These are phyloP conservation scores for Rynchops niger DNA, from an alignment of 2,113 vertebrate species.

Conservation along the genomic window DNA sequence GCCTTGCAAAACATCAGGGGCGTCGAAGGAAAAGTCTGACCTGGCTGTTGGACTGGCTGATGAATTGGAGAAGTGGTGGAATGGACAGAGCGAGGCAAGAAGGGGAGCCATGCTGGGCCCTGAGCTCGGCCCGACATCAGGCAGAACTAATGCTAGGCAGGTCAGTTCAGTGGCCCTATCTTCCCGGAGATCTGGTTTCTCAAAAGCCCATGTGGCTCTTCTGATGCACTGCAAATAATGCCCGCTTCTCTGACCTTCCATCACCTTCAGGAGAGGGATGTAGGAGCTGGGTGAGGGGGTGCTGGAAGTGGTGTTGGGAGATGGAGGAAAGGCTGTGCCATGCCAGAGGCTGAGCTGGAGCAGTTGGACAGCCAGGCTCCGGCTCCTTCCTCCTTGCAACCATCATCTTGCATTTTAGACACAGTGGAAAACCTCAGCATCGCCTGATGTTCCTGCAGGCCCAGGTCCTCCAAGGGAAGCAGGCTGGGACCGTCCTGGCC, in stretches of 20 bases:
- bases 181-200: not conserved
- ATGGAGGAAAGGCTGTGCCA: not conserved
- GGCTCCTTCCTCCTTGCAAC: not conserved
- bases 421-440: not conserved
- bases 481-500: not conserved
- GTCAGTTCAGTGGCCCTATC: not conserved
- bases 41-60: not conserved
- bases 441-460: not conserved
- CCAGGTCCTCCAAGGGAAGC: not conserved
- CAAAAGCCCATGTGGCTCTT: not conserved
- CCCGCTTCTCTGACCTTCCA: not conserved
- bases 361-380: not conserved
- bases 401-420: not conserved
- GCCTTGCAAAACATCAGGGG: not conserved
- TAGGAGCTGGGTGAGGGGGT: not conserved
- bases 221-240: not conserved
- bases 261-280: not conserved
- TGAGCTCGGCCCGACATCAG: not conserved
- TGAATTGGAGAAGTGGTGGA: not conserved
- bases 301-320: not conserved
- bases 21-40: not conserved
- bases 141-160: not conserved
- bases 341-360: not conserved
- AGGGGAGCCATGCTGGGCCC: not conserved
- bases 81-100: rapidly evolving